phyloP scores from a whole-genome alignment of 2,113 vertebrate genomes.

The Arizona elegans region DNA sequence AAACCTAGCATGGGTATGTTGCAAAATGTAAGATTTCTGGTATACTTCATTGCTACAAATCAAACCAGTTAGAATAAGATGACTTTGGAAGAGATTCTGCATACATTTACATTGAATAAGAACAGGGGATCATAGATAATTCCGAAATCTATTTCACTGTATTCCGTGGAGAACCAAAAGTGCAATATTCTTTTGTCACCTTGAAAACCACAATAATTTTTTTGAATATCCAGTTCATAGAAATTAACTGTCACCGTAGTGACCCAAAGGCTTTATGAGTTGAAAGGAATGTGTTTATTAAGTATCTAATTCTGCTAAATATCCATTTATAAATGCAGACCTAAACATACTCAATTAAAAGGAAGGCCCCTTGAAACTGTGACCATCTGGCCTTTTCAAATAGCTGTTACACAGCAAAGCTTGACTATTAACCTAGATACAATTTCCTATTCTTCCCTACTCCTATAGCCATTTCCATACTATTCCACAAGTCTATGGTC shows the following conservation, averaged over 20 bases:
- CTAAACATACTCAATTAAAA: neutral
- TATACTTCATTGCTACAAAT: neutral
- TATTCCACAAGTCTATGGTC: neutral
- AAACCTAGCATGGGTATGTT: neutral
- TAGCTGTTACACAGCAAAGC: neutral
- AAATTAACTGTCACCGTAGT: too few species aligned
- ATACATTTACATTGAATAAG: neutral
- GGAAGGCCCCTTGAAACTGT: neutral
- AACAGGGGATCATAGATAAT: neutral
- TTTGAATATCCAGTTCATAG: neutral
- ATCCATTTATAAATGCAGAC: neutral
- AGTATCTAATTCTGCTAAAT: neutral
- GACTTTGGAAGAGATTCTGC: neutral
- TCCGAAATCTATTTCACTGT: neutral
- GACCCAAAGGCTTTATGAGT: neutral
- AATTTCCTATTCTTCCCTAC: neutral
- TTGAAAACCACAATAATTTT: neutral
- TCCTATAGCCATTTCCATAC: neutral
- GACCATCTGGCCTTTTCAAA: neutral
- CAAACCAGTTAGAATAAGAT: neutral
- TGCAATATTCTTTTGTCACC: neutral
- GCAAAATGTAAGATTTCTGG: neutral
- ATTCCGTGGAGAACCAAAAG: neutral
- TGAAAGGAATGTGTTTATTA: neutral
- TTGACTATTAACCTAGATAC: neutral